A percentile compares a stretch with the other conserved stretches of the same genome.
Conservation (phyloP, 1,140 invertebrate genomes). For the Drosophila nigromelanica region DNA sequence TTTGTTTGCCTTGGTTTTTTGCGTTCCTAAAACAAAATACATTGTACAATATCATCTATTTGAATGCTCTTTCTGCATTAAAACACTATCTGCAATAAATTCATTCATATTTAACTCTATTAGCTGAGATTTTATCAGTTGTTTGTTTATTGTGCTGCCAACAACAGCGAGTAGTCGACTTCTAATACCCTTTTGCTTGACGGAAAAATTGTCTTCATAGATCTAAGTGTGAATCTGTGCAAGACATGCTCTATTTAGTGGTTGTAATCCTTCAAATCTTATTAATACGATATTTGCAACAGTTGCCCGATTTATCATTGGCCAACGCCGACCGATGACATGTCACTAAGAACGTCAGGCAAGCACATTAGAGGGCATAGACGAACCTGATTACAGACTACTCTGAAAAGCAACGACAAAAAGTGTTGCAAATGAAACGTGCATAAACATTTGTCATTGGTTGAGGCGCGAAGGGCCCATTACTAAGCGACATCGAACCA, state of each 20-base stretch:
- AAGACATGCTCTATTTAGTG: too few relatives aligned
- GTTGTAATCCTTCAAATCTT: too few relatives aligned
- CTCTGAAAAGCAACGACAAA: constrained; percentile 3
- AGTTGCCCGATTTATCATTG: not conserved
- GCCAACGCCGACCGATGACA: not conserved
- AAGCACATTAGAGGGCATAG: not conserved
- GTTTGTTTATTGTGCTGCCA: too few relatives aligned
- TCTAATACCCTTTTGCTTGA: not conserved
- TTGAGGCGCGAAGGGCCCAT: constrained; percentile 48
- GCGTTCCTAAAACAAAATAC: not conserved
- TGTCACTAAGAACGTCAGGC: not conserved
- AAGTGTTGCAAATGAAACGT: constrained; percentile 66
- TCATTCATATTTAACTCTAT: not conserved
- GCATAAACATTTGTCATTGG: constrained; percentile 68
- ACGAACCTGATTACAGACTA: not conserved
- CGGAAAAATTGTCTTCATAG: too few relatives aligned
- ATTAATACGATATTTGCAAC: too few relatives aligned
- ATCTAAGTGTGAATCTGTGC: too few relatives aligned
- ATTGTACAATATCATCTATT: not conserved
- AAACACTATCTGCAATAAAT: not conserved
- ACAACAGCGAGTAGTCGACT: not conserved
- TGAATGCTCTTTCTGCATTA: not conserved
- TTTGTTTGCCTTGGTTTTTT: not conserved
- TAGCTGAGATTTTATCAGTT: not conserved
- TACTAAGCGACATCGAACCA: not conserved